A percentile compares a stretch with the other conserved stretches of the same genome.
Conservation (phyloP, 2,113 vertebrate genomes). For the Platysternon megacephalum region DNA sequence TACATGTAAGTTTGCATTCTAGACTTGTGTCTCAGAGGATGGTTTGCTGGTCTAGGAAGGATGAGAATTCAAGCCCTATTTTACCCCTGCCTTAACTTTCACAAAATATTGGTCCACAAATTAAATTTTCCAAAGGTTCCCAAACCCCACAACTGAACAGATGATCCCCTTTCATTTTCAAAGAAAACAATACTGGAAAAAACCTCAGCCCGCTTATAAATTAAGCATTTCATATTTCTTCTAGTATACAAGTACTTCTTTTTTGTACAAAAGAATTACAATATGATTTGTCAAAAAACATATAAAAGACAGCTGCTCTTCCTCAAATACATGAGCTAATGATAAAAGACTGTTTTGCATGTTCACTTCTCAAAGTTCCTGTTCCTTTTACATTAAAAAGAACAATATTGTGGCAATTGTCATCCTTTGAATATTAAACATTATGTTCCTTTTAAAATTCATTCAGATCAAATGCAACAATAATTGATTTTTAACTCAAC, state of each 20-base stretch:
- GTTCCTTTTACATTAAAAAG: conserved; percentile 82
- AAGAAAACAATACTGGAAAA: conserved; percentile 85
- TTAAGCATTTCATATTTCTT: conserved; percentile 89
- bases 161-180: conserved; percentile 87
- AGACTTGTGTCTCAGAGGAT: conserved; percentile 79
- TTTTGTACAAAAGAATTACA: conserved; percentile 92
- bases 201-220: conserved; percentile 89
- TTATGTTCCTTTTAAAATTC: conserved; percentile 80
- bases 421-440: conserved; percentile 79
- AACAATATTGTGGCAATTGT: conserved; percentile 81
- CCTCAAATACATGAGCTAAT: conserved; percentile 87
- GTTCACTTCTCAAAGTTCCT: conserved; percentile 80
- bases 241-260: conserved; percentile 90
- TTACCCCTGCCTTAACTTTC: conserved; percentile 82
- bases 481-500: conserved; percentile 77
- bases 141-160: conserved; percentile 81
- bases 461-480: conserved; percentile 75
- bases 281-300: conserved; percentile 92
- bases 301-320: conserved; percentile 91
- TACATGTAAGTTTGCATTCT: conserved; percentile 74
- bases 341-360: conserved; percentile 85
- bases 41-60: conserved; percentile 82
- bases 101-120: conserved; percentile 95
- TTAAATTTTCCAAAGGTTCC: conserved; percentile 82
- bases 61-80: conserved; percentile 81